A percentile compares a stretch with the other conserved stretches of the same genome.
Evolutionary conservation across 2,797 vertebrate genomes (phyloP).

Genomic region (Novumbra hubbsi): DNA sequence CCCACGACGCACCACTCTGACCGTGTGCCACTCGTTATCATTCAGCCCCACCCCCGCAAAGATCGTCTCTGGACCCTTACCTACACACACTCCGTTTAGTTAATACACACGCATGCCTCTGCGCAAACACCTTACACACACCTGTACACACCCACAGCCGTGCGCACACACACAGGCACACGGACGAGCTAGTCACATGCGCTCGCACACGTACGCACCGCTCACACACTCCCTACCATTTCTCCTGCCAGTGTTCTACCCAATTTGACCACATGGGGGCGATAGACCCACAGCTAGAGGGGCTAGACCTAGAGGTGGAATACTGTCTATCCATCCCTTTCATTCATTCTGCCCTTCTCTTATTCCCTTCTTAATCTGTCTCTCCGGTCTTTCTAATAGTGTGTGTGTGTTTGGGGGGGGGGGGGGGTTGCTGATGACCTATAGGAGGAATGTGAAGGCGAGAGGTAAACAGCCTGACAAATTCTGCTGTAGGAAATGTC

Average conservation of each 20-base stretch:
- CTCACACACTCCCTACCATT: not conserved
- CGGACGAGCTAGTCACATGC: slow-evolving; percentile 31
- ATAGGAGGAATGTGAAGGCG: slow-evolving; percentile 64
- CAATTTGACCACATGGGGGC: slow-evolving; percentile 58
- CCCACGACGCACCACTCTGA: slow-evolving; percentile 95
- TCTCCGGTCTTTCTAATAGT: slow-evolving; percentile 6
- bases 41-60: slow-evolving; percentile 99
- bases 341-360: slow-evolving; percentile 24
- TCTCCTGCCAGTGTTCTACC: slow-evolving; percentile 27
- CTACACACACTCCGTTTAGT: slow-evolving; percentile 82
- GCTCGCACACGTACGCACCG: not conserved
- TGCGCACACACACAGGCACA: slow-evolving; percentile 21
- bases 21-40: slow-evolving; percentile 99
- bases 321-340: not conserved
- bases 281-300: slow-evolving; percentile 32
- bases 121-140: slow-evolving; percentile 24
- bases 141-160: slow-evolving; percentile 9
- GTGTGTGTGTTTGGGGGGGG: slow-evolving; percentile 17
- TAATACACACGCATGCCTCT: slow-evolving; percentile 55
- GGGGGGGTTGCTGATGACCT: slow-evolving; percentile 47
- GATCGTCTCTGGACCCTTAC: slow-evolving; percentile 99
- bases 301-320: slow-evolving; percentile 68
- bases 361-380: not conserved
- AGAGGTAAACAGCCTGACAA: slow-evolving; percentile 66
- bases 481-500: slow-evolving; percentile 70